These are phyloP conservation scores for Anaspis maculata DNA, from an alignment of 2,888 invertebrate genomes.

Conservation along the genomic window DNA sequence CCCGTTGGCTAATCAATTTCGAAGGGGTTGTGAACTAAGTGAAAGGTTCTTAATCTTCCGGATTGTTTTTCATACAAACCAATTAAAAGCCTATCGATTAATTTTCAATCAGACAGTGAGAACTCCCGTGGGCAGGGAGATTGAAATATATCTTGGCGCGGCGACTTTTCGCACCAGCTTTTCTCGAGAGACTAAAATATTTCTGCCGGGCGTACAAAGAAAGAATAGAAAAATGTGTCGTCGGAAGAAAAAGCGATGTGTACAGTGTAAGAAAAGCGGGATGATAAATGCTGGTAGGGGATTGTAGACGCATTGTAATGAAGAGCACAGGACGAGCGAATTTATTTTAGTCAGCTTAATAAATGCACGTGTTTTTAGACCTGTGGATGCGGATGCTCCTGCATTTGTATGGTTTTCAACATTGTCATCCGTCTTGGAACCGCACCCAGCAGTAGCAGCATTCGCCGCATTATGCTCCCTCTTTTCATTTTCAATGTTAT, in stretches of 20 bases:
- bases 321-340: constrained; percentile 29
- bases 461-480: too few species aligned
- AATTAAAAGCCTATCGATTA: constrained; percentile 19
- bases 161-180: constrained; percentile 20
- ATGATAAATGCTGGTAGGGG: constrained; percentile 32
- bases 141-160: constrained; percentile 20
- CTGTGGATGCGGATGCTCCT: constrained; percentile 8
- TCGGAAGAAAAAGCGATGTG: constrained; percentile 33
- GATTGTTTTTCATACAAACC: constrained; percentile 20
- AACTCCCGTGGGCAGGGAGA: constrained; percentile 14
- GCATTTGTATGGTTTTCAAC: constrained; percentile 3
- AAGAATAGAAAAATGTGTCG: constrained; percentile 34
- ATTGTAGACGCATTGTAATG: constrained; percentile 31
- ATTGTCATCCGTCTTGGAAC: constrained; percentile 1
- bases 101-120: constrained; percentile 15
- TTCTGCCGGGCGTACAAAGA: constrained; percentile 24
- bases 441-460: too few species aligned
- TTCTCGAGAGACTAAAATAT: constrained; percentile 29
- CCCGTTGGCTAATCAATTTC: constrained; percentile 8
- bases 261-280: constrained; percentile 31
- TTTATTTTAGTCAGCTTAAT: constrained; percentile 31
- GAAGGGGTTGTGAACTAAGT: constrained; percentile 13
- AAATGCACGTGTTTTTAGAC: constrained; percentile 28
- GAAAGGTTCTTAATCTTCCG: constrained; percentile 13
- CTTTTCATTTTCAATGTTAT: too few species aligned